A percentile compares a stretch with the other conserved stretches of the same genome.
Conservation (phyloP, 1,140 invertebrate species). For the Diorhabda elongata region DNA sequence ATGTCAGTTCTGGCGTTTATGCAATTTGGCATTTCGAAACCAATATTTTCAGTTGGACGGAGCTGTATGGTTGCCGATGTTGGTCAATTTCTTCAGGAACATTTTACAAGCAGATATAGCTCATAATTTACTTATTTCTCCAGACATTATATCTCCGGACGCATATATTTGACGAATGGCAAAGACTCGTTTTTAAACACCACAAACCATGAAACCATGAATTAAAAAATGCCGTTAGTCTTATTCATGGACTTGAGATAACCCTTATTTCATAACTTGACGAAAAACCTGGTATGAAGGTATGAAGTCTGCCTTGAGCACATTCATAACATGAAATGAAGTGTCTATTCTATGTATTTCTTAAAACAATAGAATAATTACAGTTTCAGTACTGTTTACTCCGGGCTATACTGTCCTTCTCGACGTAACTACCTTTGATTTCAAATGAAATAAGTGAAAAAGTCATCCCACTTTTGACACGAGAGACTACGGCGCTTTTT, state of each 20-base stretch:
- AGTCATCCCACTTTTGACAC: too few relatives aligned
- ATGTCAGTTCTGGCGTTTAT: neutral
- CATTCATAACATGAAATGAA: neutral
- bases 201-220: neutral
- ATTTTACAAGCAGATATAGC: neutral
- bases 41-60: neutral
- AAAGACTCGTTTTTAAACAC: neutral
- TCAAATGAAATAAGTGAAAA: too few relatives aligned
- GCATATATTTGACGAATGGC: neutral
- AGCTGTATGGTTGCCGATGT: neutral
- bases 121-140: neutral
- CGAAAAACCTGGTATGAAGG: neutral
- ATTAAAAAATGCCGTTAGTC: neutral
- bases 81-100: neutral
- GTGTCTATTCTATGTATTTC: neutral
- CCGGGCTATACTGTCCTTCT: neutral
- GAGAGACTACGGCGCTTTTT: too few relatives aligned
- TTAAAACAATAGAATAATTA: neutral
- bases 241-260: neutral
- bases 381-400: neutral
- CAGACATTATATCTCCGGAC: neutral
- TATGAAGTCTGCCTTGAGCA: neutral
- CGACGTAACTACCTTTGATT: too few relatives aligned
- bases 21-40: neutral
- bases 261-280: neutral